Conservation (phyloP, 2,888 invertebrate genomes). For the Cephalotes varians region DNA sequence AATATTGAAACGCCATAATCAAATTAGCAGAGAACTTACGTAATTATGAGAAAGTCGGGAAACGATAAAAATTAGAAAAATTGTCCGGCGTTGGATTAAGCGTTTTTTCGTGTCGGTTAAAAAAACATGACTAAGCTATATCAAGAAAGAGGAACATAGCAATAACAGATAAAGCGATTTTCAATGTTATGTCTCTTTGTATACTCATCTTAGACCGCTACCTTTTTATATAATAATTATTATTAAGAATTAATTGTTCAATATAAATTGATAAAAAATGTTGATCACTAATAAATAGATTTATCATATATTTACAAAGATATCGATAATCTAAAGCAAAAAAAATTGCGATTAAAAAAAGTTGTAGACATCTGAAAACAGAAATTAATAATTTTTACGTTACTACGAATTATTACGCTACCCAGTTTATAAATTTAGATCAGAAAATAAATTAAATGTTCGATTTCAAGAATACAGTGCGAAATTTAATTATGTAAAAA, state of each 20-base stretch:
- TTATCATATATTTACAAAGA: neutral
- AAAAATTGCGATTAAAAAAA: neutral
- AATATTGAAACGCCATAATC: no score
- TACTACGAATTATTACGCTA: neutral
- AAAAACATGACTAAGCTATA: no score
- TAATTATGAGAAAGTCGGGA: no score
- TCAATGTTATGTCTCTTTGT: no score
- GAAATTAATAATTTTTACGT: neutral
- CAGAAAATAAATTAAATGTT: neutral
- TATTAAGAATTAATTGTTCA: neutral
- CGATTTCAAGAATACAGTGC: neutral
- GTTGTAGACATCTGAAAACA: no score
- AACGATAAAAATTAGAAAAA: no score
- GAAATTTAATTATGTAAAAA: slow-evolving; percentile 15
- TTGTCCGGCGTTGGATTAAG: no score
- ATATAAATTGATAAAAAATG: neutral
- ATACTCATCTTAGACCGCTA: no score
- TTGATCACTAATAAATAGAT: neutral
- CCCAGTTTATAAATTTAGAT: neutral
- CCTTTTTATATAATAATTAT: neutral
- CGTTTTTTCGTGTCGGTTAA: no score
- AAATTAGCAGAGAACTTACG: no score
- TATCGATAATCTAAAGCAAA: neutral
- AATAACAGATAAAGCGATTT: no score
- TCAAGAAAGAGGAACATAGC: no score